Evolutionary conservation across 2,888 invertebrate genomes (phyloP).

Genomic region (Alsophila aescularia): DNA sequence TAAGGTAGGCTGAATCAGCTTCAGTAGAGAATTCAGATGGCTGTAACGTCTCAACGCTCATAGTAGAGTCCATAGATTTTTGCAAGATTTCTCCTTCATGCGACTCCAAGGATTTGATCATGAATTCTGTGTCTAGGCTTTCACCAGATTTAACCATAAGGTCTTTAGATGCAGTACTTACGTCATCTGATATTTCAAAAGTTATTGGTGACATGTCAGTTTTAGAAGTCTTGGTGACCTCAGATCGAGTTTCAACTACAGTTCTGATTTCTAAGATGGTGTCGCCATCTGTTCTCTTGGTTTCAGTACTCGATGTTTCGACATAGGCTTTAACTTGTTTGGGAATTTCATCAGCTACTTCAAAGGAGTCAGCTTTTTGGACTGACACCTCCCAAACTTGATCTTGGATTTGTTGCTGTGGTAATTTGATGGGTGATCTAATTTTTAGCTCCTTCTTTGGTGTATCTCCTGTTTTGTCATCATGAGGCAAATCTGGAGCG

Average conservation of each 20-base stretch:
- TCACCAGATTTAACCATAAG: constrained; percentile 81
- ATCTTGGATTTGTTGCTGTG: constrained; percentile 74
- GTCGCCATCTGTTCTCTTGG: constrained; percentile 60
- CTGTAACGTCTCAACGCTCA: constrained; percentile 80
- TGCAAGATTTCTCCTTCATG: constrained; percentile 80
- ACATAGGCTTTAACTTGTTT: constrained; percentile 46
- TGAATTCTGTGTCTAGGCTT: constrained; percentile 79
- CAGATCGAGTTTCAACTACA: constrained; percentile 56
- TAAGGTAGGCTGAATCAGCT: constrained; percentile 79
- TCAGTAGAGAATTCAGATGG: constrained; percentile 81
- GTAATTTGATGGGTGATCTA: constrained; percentile 74
- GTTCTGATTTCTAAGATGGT: constrained; percentile 58
- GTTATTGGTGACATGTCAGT: constrained; percentile 72
- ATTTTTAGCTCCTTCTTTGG: constrained; percentile 67
- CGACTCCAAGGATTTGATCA: constrained; percentile 80
- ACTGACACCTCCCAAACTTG: constrained; percentile 78
- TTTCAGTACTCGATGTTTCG: constrained; percentile 49
- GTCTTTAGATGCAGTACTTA: constrained; percentile 74
- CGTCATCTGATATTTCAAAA: constrained; percentile 72
- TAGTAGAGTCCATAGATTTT: constrained; percentile 81
- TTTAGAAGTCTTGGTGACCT: constrained; percentile 60
- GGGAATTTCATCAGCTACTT: constrained; percentile 62
- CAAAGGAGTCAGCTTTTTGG: constrained; percentile 71
- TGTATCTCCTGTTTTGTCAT: constrained; percentile 69
- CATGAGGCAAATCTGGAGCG: constrained; percentile 79